Conservation (phyloP, 2,888 invertebrate genomes). For the Agrotis clavis region DNA sequence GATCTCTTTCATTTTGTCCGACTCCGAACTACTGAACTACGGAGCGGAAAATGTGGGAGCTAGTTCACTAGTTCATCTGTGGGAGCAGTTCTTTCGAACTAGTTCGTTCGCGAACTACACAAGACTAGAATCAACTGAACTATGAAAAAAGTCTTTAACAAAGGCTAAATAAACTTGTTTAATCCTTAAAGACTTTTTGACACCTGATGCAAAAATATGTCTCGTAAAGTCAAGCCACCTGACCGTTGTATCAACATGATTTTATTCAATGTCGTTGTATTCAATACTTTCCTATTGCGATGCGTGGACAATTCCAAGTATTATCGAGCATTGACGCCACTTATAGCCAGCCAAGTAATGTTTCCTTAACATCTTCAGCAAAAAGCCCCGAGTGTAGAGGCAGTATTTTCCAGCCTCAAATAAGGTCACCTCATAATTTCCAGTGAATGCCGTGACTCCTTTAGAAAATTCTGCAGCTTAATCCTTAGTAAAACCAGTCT, state of each 20-base stretch:
- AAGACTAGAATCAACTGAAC: too few species aligned
- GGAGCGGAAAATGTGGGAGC: too few species aligned
- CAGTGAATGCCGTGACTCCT: background rate
- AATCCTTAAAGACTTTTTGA: background rate
- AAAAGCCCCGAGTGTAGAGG: background rate
- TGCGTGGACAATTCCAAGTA: constrained; percentile 35
- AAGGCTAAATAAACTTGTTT: background rate
- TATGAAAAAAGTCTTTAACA: background rate
- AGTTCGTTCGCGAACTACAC: too few species aligned
- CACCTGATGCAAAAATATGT: background rate
- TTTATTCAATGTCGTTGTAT: too few species aligned
- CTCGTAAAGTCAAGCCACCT: background rate
- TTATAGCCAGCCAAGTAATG: constrained; percentile 5
- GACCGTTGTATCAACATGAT: background rate
- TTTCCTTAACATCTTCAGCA: constrained; percentile 22
- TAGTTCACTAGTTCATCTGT: too few species aligned
- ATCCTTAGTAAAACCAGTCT: too few species aligned
- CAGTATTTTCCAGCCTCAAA: constrained; percentile 9
- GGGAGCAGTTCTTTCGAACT: too few species aligned
- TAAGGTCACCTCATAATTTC: background rate
- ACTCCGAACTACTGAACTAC: too few species aligned
- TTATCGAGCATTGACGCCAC: constrained; percentile 47
- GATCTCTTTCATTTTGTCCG: too few species aligned
- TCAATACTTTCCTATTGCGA: constrained; percentile 13
- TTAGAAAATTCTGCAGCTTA: background rate